A percentile compares a stretch with the other conserved stretches of the same genome.
Evolutionary conservation across 2,797 vertebrate species (phyloP).

Genomic region (Pantherophis alleghaniensis): DNA sequence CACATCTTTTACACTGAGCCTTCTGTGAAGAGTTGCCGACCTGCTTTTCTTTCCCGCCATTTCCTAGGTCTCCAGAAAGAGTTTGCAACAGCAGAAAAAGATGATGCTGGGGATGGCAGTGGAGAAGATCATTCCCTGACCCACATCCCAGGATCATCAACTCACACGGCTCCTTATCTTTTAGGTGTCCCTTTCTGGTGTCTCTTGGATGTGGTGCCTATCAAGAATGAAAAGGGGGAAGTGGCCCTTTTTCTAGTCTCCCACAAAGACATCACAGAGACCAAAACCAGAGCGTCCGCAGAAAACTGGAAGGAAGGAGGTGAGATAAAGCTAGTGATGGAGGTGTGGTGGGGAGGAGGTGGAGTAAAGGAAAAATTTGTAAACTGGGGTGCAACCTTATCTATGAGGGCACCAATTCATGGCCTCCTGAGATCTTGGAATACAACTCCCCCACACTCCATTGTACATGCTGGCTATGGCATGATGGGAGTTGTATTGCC

Average conservation of each 20-base stretch:
- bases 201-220: constrained; percentile 74
- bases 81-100: not conserved
- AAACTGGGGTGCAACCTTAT: not conserved
- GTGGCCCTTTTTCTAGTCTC: constrained; percentile 74
- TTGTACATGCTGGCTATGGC: not conserved
- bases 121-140: not conserved
- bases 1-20: not conserved
- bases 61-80: not conserved
- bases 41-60: not conserved
- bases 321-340: not conserved
- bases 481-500: not conserved
- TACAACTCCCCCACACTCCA: not conserved
- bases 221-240: constrained; percentile 75
- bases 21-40: not conserved
- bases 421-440: not conserved
- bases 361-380: not conserved
- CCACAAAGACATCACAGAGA: constrained; percentile 73
- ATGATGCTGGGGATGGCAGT: not conserved
- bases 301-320: constrained; percentile 68
- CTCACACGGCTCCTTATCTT: not conserved
- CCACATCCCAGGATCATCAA: constrained; percentile 7
- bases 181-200: constrained; percentile 71
- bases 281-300: constrained; percentile 61
- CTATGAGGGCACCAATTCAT: not conserved
- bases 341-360: too few relatives aligned